These are phyloP conservation scores for Hetaerina titia DNA, from an alignment of 2,888 invertebrate genomes.

Conservation along the genomic window DNA sequence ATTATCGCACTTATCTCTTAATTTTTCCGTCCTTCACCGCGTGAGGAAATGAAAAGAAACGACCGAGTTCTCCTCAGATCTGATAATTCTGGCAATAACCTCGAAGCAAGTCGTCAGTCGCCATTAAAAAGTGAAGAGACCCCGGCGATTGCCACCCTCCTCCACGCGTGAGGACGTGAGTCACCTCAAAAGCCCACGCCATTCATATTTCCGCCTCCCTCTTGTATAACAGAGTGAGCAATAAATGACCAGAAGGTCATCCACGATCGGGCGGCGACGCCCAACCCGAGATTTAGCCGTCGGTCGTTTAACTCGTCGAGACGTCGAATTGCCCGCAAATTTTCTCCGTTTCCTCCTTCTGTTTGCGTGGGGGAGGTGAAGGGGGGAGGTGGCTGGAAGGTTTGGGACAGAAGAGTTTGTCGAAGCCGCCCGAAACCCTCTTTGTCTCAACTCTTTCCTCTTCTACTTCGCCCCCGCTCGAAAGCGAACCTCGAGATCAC, in stretches of 20 bases:
- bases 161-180: not conserved
- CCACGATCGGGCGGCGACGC: not conserved
- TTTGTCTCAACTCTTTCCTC: not conserved
- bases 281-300: not conserved
- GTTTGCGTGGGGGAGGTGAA: not conserved
- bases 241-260: constrained; percentile 5
- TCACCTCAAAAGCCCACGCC: not conserved
- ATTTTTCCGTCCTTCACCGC: not conserved
- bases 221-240: not conserved
- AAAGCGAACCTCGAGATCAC: too few species aligned
- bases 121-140: not conserved
- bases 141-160: too few species aligned
- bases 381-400: too few species aligned
- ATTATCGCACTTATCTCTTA: not conserved
- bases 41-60: not conserved
- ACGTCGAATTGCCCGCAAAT: not conserved
- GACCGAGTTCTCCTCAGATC: not conserved
- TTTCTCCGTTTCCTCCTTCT: not conserved
- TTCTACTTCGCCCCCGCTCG: not conserved
- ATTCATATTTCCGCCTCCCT: not conserved
- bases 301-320: not conserved
- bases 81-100: not conserved
- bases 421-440: too few species aligned
- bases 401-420: too few species aligned
- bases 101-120: not conserved